Evolutionary conservation across 2,888 invertebrate genomes (phyloP), one percentile per base, ranked within the genome.

Genomic region (Tenodera sinensis): DNA sequence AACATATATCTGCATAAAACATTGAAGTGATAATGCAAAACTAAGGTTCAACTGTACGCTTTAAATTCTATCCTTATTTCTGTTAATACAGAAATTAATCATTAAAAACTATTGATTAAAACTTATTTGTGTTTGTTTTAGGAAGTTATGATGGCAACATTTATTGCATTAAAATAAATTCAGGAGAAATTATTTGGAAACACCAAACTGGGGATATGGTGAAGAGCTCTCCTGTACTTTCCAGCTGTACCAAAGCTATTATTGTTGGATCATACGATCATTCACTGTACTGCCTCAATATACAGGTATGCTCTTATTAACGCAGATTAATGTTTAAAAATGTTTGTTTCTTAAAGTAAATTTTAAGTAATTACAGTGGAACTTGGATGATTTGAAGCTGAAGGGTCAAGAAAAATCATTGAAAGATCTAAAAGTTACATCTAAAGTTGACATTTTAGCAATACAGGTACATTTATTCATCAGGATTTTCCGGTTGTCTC

Each of bases 261-360:
- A 95, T 95, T 91, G 93, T 96, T 91, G 97, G 97, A 42, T 95
- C 97, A 0, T 97, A 97, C 92, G 97, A 97, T 92, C 95, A 95
- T 89, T 92, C 93, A 91, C 92, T 97, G 7, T 95, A 96, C 92
- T 95, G 95, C 91, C 92, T 96, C 88, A 93, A 94, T 92, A 91
- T 93, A 84, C 90, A 93, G 93, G 96, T 96, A 93, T 91, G 92
- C 91, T 88, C 84, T 12, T 30, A 4, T 42, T 0, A 83, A n/a
- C 15, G 9, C 28, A 27, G 28, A 28, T 83, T 47, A 84, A 15
- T 4, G 15, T 54, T 54, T 54, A 54, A 12, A 54, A 20, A 54
- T 54, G 2, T 30, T 3, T 30, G 4, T 34, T 3, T 34, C 3
- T 34, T 7, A 34, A 34, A 34, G 6, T 30, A 30, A 30, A 2